A percentile compares a stretch with the other conserved stretches of the same genome.
These are phyloP conservation scores for Caenorhabditis virilis DNA, from an alignment of 2,888 invertebrate genomes.

Conservation along the genomic window DNA sequence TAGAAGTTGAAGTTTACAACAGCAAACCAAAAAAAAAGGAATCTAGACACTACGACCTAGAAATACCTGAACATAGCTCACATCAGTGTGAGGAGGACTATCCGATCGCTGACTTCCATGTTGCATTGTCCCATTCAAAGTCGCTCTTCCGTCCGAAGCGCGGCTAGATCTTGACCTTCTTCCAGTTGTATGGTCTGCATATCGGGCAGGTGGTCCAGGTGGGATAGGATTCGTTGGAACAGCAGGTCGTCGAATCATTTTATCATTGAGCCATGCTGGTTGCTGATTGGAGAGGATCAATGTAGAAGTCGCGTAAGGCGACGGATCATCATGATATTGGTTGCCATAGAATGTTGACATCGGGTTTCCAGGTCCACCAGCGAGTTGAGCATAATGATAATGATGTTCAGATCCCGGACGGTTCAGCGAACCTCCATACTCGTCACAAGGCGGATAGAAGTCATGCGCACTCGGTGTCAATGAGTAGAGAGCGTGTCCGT, in stretches of 20 bases:
- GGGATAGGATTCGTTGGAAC: slow-evolving; percentile 56
- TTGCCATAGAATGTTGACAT: slow-evolving; percentile 59
- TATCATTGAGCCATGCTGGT: slow-evolving; percentile 55
- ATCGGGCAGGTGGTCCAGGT: slow-evolving; percentile 51
- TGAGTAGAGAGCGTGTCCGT: slow-evolving; percentile 50
- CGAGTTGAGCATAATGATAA: slow-evolving; percentile 61
- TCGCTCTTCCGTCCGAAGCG: slow-evolving; percentile 39
- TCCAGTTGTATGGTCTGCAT: slow-evolving; percentile 45
- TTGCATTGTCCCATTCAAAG: slow-evolving; percentile 27
- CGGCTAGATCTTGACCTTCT: slow-evolving; percentile 44
- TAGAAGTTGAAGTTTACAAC: too few species aligned
- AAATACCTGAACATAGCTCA: slow-evolving; percentile 61
- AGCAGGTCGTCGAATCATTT: slow-evolving; percentile 51
- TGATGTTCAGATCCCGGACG: slow-evolving; percentile 52
- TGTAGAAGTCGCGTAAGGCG: slow-evolving; percentile 68
- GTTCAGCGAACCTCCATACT: slow-evolving; percentile 43
- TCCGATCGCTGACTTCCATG: slow-evolving; percentile 48
- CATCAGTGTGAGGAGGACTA: slow-evolving; percentile 64
- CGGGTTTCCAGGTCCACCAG: slow-evolving; percentile 49
- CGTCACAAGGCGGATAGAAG: slow-evolving; percentile 46
- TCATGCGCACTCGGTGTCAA: slow-evolving; percentile 54
- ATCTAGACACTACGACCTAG: too few species aligned
- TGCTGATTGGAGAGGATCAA: slow-evolving; percentile 61
- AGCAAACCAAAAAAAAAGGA: too few species aligned
- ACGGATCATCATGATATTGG: slow-evolving; percentile 64